Evolutionary conservation across 2,113 vertebrate species (phyloP).

Genomic region (Sterna hirundo): DNA sequence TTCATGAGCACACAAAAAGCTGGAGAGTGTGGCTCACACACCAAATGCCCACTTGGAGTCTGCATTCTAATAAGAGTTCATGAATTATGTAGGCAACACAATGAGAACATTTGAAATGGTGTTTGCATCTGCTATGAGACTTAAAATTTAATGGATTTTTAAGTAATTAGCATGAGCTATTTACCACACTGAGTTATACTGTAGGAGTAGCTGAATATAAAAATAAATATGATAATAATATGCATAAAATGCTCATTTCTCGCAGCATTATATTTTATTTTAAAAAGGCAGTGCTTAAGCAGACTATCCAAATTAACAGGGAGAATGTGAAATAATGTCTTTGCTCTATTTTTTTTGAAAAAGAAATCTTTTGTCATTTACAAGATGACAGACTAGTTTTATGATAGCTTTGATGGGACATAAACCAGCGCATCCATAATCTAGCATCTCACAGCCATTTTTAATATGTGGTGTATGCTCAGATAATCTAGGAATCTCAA

Average conservation of each 20-base stretch:
- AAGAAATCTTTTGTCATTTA: slow-evolving; percentile 37
- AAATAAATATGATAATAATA: slow-evolving; percentile 80
- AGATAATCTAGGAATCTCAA: slow-evolving; percentile 16
- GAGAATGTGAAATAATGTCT: slow-evolving; percentile 58
- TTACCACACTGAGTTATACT: slow-evolving; percentile 73
- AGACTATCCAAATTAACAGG: slow-evolving; percentile 67
- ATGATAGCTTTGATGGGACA: slow-evolving; percentile 51
- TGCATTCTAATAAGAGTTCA: slow-evolving; percentile 60
- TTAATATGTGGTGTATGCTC: background rate
- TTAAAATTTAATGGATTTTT: slow-evolving; percentile 76
- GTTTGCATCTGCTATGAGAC: slow-evolving; percentile 73
- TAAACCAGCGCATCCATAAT: slow-evolving; percentile 49
- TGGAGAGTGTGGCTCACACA: background rate
- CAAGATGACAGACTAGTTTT: slow-evolving; percentile 30
- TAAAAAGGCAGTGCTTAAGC: slow-evolving; percentile 4
- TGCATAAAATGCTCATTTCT: slow-evolving; percentile 76
- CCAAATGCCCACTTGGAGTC: slow-evolving; percentile 24
- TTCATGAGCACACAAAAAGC: background rate
- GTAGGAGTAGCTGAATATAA: slow-evolving; percentile 73
- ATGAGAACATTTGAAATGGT: slow-evolving; percentile 70
- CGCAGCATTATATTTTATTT: slow-evolving; percentile 69
- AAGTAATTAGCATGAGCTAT: slow-evolving; percentile 78
- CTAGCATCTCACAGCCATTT: slow-evolving; percentile 42
- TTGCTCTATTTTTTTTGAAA: slow-evolving; percentile 3
- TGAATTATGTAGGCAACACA: slow-evolving; percentile 64